Percentiles rank a stretch among this genome's conserved stretches.
phyloP scores from a whole-genome alignment of 2,113 vertebrate genomes.

The Falco punctatus region DNA sequence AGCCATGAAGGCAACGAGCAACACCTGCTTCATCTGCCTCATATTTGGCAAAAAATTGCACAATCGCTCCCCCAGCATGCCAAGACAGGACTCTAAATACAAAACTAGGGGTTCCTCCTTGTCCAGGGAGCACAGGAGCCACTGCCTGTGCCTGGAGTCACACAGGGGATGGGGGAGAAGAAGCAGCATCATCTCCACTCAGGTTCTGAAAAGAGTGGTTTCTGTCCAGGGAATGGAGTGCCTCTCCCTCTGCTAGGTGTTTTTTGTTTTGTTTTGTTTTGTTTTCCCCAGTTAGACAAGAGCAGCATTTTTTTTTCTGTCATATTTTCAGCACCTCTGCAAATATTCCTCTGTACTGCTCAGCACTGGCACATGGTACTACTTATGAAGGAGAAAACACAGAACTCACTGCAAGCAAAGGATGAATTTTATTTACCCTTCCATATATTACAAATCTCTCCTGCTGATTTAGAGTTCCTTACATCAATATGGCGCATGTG shows the following conservation, averaged over 20 bases:
- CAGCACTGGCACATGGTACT: neutral
- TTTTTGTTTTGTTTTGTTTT: no score
- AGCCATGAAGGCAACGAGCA: accelerated
- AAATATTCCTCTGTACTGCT: neutral
- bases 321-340: neutral
- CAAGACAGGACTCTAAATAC: neutral
- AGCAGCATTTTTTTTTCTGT: neutral
- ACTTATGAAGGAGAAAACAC: accelerated
- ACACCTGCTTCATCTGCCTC: neutral
- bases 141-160: no score
- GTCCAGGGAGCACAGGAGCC: neutral
- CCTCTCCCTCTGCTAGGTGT: neutral
- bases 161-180: accelerated
- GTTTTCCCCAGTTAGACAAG: neutral
- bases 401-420: neutral
- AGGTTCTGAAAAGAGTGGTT: neutral
- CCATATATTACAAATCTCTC: neutral
- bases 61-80: accelerated
- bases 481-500: accelerated
- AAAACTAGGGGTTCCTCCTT: neutral
- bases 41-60: neutral
- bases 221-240: neutral
- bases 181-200: accelerated
- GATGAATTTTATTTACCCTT: neutral
- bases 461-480: neutral